A percentile compares a stretch with the other conserved stretches of the same genome.
These are phyloP conservation scores for Stichopus chloronotus DNA, from an alignment of 35 echinoderm and acorn worm genomes.

Conservation along the genomic window DNA sequence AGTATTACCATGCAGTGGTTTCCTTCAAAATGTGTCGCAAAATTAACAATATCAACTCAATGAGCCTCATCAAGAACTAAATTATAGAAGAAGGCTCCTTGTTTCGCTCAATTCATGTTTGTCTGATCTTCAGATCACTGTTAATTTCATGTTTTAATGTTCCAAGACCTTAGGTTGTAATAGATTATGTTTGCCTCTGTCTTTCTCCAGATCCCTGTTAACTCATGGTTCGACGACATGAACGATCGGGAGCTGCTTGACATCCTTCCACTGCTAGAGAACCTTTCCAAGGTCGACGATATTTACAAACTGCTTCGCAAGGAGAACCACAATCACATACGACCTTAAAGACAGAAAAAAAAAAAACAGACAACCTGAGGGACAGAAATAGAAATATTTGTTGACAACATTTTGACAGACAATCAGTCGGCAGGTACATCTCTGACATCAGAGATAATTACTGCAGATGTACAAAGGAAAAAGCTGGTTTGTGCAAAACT, in stretches of 20 bases:
- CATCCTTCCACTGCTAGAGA: constrained; percentile 90
- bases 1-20: too few relatives aligned
- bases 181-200: too few relatives aligned
- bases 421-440: background rate
- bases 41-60: too few relatives aligned
- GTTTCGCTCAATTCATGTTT: too few relatives aligned
- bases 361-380: background rate
- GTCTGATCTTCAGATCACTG: too few relatives aligned
- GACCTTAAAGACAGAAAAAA: constrained; percentile 56
- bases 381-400: too few relatives aligned
- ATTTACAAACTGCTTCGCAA: constrained; percentile 95
- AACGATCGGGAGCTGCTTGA: constrained; percentile 92
- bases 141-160: too few relatives aligned
- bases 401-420: background rate
- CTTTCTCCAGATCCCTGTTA: constrained; percentile 86
- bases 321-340: constrained; percentile 98
- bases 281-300: constrained; percentile 87
- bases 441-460: background rate
- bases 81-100: too few relatives aligned
- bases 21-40: too few relatives aligned
- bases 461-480: background rate
- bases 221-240: constrained; percentile 99
- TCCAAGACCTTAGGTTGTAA: too few relatives aligned
- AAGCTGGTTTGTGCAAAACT: background rate
- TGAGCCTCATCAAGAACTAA: too few relatives aligned